Percentiles rank a stretch among this genome's conserved stretches.
Evolutionary conservation across 1,140 invertebrate species (phyloP).

Genomic region (Trypoxylus dichotomus): DNA sequence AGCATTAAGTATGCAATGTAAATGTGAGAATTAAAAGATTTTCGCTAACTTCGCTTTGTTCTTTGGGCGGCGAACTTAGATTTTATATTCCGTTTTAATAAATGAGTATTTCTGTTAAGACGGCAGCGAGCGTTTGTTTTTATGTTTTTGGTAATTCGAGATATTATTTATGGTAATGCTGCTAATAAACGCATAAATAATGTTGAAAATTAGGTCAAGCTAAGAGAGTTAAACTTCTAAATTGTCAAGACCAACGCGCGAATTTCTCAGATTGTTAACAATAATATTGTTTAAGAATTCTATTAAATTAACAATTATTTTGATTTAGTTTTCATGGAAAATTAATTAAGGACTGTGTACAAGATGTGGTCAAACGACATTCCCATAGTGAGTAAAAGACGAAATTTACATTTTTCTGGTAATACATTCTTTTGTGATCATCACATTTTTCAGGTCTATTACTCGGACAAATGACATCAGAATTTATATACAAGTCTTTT

Average conservation of each 20-base stretch:
- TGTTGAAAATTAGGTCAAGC: not conserved
- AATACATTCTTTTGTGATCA: too few species aligned
- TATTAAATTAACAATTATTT: too few species aligned
- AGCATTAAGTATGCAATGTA: conserved; percentile 11
- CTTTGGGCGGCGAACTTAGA: not conserved
- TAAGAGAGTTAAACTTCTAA: conserved; percentile 5
- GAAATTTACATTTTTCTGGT: too few species aligned
- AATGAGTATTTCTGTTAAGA: conserved; percentile 1
- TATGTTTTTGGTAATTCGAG: not conserved
- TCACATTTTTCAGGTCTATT: too few species aligned
- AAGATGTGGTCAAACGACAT: too few species aligned
- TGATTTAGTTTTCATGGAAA: too few species aligned
- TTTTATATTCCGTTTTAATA: not conserved
- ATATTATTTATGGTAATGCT: not conserved
- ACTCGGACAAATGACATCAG: too few species aligned
- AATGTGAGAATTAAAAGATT: conserved; percentile 26
- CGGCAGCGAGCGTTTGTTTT: not conserved
- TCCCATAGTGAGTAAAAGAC: too few species aligned
- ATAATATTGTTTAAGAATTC: not conserved
- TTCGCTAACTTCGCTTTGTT: conserved; percentile 16
- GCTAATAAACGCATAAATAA: not conserved
- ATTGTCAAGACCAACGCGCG: not conserved
- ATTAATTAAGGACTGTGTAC: too few species aligned
- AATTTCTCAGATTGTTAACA: not conserved
- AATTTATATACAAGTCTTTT: too few species aligned